Conservation (phyloP, 2,888 invertebrate species). For the Nebria salina region DNA sequence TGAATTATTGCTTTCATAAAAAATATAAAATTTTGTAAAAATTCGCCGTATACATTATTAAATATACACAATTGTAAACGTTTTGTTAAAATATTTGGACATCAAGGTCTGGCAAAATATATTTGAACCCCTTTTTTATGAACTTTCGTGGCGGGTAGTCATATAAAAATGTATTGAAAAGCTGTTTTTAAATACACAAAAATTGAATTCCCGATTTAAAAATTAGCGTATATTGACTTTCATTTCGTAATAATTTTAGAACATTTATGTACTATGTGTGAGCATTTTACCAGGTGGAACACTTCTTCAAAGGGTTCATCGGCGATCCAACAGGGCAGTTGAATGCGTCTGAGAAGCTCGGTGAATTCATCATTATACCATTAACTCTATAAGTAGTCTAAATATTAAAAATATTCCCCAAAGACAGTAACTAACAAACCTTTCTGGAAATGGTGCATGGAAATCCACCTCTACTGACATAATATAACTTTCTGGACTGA, state of each 20-base stretch:
- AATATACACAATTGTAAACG: background rate
- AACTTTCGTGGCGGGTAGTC: background rate
- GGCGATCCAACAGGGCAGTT: constrained; percentile 61
- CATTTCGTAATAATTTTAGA: constrained; percentile 1
- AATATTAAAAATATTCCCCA: background rate
- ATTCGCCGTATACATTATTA: background rate
- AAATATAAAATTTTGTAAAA: constrained; percentile 9
- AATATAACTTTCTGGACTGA: constrained; percentile 65
- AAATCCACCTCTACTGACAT: constrained; percentile 65
- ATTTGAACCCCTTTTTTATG: constrained; percentile 17
- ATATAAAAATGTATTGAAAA: background rate
- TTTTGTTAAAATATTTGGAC: background rate
- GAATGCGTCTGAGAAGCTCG: constrained; percentile 63
- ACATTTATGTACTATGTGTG: background rate
- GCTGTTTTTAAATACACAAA: background rate
- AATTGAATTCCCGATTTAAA: background rate
- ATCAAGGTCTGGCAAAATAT: background rate
- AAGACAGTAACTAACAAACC: constrained; percentile 56
- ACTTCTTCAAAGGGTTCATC: constrained; percentile 64
- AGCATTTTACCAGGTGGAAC: constrained; percentile 61
- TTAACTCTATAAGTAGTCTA: constrained; percentile 59
- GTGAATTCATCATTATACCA: constrained; percentile 66
- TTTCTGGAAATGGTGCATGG: constrained; percentile 65
- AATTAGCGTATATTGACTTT: background rate
- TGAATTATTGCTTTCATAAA: background rate